Base-by-base conservation (phyloP, 2,113 vertebrate genomes). In the Butorides virescens region DNA sequence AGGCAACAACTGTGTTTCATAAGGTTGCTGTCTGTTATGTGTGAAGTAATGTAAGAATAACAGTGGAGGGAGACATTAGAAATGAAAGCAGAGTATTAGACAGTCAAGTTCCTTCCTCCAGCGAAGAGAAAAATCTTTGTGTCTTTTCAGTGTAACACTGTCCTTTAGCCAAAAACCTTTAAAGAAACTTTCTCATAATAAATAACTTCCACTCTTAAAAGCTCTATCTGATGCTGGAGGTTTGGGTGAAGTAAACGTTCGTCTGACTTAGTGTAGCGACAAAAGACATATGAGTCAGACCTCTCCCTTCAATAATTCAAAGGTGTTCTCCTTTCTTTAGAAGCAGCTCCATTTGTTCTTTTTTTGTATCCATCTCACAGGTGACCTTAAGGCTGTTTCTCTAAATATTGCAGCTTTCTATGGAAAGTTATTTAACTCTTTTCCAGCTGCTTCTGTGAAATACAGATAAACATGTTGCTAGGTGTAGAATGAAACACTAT, bases 301-400 rank as follows among this genome's bases (percentile, higher is more conserved):
- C 15, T 74, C 23, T 80, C 0, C 15, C 47, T 74, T 95, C 74
- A 97, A 96, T 90, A 94, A 94, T 93, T 94, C 76, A 94, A 44
- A 90, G 23, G 1, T 50, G 37, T 85, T 92, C 73, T 95, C 39
- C 55, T 94, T 77, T 83, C 70, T 92, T 96, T 81, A 83, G 92
- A 86, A 90, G 47, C 26, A 80, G 13, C 18, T 77, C 8, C 53
- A 32, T 65, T 82, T 86, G 1, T 73, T 52, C 44, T 37, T 76
- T 85, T 27, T 55, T 18, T 63, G 7, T 53, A 68, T 30, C 19
- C 9, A 5, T 49, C 15, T 58, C 84, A 70, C 36, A 49, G 58
- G 66, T 82, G 79, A 83, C 32, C 42, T 79, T 78, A 82, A 87
- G 53, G 18, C 19, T 81, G 30, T 91, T 96, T 82, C 25, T 34